Conservation (phyloP, 1,140 invertebrate genomes). For the Habropoda laboriosa region DNA sequence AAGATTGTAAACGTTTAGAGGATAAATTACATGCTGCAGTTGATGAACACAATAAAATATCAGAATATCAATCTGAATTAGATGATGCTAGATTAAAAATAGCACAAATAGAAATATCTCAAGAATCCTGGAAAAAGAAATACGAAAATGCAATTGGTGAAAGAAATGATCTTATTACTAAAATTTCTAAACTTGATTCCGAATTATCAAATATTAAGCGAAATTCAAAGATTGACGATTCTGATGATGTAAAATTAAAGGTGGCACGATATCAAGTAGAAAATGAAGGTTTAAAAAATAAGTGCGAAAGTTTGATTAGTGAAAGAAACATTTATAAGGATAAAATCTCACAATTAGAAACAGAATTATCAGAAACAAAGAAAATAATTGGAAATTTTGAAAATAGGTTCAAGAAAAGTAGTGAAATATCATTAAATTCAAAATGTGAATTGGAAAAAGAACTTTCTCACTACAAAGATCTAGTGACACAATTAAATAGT, state of each 20-base stretch:
- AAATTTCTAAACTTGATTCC: conserved; percentile 63
- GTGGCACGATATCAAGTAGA: conserved; percentile 62
- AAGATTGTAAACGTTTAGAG: conserved; percentile 74
- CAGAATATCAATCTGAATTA: conserved; percentile 71
- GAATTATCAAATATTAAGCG: conserved; percentile 64
- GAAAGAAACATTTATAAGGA: conserved; percentile 69
- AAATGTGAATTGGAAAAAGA: conserved; percentile 70
- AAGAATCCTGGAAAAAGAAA: conserved; percentile 75
- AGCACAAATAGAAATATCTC: conserved; percentile 75
- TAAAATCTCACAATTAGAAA: conserved; percentile 70
- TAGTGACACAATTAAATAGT: conserved; percentile 59
- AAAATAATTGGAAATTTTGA: conserved; percentile 64
- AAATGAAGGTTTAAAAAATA: conserved; percentile 66
- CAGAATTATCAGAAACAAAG: conserved; percentile 67
- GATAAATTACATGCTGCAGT: conserved; percentile 72
- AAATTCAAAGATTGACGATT: conserved; percentile 54
- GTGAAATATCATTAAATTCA: conserved; percentile 41
- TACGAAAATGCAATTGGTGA: conserved; percentile 70
- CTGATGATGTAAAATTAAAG: conserved; percentile 59
- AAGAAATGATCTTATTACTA: conserved; percentile 58
- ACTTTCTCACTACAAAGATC: conserved; percentile 66
- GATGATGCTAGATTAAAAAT: conserved; percentile 74
- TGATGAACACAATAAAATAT: conserved; percentile 72
- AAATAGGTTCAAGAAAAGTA: conserved; percentile 56
- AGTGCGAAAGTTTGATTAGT: conserved; percentile 65